Conservation (phyloP, 2,797 vertebrate species). For the Lagocephalus sceleratus region DNA sequence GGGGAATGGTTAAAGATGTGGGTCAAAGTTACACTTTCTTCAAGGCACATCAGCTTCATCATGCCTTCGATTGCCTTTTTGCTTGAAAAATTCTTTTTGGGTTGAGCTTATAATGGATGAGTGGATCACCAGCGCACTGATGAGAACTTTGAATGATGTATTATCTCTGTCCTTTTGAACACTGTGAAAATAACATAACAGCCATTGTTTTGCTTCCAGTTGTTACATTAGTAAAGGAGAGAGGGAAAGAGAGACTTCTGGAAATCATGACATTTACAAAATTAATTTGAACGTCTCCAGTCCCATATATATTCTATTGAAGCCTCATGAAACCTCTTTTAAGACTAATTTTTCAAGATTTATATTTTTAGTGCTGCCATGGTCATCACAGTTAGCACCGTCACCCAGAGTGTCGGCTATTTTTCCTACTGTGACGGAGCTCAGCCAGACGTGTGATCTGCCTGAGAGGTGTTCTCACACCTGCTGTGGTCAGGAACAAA, state of each 20-base stretch:
- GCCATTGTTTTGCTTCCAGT: no score
- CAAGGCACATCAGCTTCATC: constrained; percentile 51
- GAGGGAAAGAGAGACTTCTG: no score
- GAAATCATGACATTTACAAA: no score
- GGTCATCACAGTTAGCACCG: constrained; percentile 15
- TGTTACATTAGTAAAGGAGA: no score
- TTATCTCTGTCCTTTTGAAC: constrained; percentile 44
- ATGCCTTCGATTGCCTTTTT: constrained; percentile 53
- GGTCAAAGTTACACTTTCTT: constrained; percentile 75
- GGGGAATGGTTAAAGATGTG: constrained; percentile 62
- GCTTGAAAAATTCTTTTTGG: constrained; percentile 60
- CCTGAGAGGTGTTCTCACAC: constrained; percentile 71
- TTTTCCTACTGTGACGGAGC: constrained; percentile 42
- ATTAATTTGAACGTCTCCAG: no score
- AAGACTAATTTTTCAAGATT: constrained; percentile 1
- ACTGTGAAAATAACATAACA: no score
- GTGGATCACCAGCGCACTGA: constrained; percentile 28
- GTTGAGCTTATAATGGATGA: constrained; percentile 55
- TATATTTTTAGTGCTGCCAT: constrained; percentile 6
- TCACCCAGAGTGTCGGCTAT: constrained; percentile 49
- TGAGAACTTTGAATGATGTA: constrained; percentile 59
- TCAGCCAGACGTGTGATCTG: constrained; percentile 59
- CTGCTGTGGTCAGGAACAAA: constrained; percentile 51
- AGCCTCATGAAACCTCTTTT: no score
- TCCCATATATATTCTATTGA: no score